Base-by-base conservation (phyloP, 2,113 vertebrate species). In the Grallaria varia region DNA sequence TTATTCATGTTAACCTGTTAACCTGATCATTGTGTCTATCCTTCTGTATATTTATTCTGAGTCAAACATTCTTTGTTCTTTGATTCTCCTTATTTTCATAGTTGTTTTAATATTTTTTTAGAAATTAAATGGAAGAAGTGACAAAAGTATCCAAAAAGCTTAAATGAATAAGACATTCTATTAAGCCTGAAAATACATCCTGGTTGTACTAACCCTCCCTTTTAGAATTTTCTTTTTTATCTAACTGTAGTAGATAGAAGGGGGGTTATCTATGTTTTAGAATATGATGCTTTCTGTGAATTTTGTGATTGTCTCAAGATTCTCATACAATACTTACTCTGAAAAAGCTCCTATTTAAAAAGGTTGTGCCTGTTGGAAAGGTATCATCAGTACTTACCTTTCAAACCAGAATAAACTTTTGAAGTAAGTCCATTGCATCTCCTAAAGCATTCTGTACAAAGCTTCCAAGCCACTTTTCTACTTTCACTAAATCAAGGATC, bases 11-110 rank as follows among this genome's bases (percentile, higher is more conserved):
- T 86, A 90, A 88, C 33, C 24, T 59, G 27, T 93, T 86, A 90
- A 88, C 33, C 24, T 88, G 30, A 90, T 66, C 56, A 86, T 77
- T 75, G 33, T 66, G 24, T 91, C 47, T 96, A 74, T 90, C 77
- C 63, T 91, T 94, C 78, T 90, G 45, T 55, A 71, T 83, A 90
- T 74, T 91, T 93, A 88, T 93, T 93, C 81, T 67, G 67, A 83
- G 67, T 77, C 30, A 93, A 93, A 80, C 47, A 90, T 58, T 67
- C 74, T 93, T 95, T 93, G 55, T 89, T 93, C 78, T 72, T 84
- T 2, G 4, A 89, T 35, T 50, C 44, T 56, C 23, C 82, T 25
- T 82, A 68, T 15, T 78, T 30, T 86, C 25, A 73, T 68, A 22
- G 5, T 39, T 90, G 4, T 59, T 92, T 80, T 80, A 90, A 50